phyloP scores from a whole-genome alignment of 2,797 vertebrate species.

The Parauchenoglanis punctatus region DNA sequence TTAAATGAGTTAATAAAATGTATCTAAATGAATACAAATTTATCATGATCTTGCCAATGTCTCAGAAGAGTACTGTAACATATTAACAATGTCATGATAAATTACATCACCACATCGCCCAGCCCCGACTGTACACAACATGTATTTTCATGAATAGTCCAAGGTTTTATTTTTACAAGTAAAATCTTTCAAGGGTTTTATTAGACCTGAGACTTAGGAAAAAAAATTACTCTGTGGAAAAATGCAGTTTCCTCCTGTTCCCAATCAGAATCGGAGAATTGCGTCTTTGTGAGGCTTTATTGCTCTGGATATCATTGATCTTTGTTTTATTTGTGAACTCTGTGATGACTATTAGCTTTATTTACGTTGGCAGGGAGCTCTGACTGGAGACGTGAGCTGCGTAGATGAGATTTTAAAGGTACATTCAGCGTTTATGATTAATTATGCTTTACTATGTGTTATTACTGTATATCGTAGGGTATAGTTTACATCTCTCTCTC shows the following conservation, averaged over 20 bases:
- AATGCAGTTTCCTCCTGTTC: background rate
- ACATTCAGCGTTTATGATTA: slow-evolving; percentile 56
- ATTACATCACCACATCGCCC: background rate
- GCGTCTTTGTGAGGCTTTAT: background rate
- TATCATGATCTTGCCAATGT: background rate
- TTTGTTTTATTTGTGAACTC: slow-evolving; percentile 1
- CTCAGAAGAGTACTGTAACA: background rate
- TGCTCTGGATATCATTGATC: background rate
- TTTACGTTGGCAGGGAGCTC: slow-evolving; percentile 81
- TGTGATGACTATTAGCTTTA: background rate
- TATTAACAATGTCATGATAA: background rate
- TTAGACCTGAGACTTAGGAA: background rate
- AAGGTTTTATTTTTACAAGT: background rate
- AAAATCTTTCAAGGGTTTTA: background rate
- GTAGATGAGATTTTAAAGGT: slow-evolving; percentile 99
- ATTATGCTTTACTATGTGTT: background rate
- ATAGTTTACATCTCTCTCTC: background rate
- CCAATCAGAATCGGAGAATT: too few species aligned
- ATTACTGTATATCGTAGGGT: background rate
- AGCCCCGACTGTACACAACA: background rate
- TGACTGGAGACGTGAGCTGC: slow-evolving; percentile 91
- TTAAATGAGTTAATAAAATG: background rate
- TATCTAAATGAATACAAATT: background rate
- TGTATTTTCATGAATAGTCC: background rate
- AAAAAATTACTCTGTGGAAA: background rate